Evolutionary conservation across 1,140 invertebrate species (phyloP).

Genomic region (Drosophila truncata): DNA sequence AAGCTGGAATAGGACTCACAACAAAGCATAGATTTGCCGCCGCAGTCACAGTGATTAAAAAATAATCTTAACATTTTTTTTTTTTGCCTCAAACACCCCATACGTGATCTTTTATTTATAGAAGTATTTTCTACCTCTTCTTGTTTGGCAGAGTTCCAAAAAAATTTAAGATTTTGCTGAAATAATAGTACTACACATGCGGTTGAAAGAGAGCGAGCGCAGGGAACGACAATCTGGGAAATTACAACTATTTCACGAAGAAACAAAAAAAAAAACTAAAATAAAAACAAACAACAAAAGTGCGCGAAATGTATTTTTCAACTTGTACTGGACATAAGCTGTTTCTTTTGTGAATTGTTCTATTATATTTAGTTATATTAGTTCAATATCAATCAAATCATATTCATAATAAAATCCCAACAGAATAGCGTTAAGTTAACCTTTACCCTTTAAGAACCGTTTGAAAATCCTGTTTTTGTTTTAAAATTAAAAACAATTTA

Average conservation of each 20-base stretch:
- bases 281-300: background rate
- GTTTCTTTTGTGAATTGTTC: background rate
- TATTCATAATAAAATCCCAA: background rate
- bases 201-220: background rate
- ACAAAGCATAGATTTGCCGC: background rate
- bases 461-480: no score
- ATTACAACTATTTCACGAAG: constrained; percentile 12
- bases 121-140: constrained; percentile 16
- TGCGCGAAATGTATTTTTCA: background rate
- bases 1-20: constrained; percentile 1
- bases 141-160: constrained; percentile 12
- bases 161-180: constrained; percentile 14
- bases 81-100: constrained; percentile 6
- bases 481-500: background rate
- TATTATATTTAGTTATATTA: background rate
- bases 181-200: constrained; percentile 19
- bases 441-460: no score
- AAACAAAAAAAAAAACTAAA: background rate
- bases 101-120: constrained; percentile 21
- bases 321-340: background rate
- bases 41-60: constrained; percentile 10
- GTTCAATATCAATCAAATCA: background rate
- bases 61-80: background rate
- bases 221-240: constrained; percentile 16
- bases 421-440: no score